Conservation (phyloP, 2,888 invertebrate genomes). For the Eueremaeus valkanovi region DNA sequence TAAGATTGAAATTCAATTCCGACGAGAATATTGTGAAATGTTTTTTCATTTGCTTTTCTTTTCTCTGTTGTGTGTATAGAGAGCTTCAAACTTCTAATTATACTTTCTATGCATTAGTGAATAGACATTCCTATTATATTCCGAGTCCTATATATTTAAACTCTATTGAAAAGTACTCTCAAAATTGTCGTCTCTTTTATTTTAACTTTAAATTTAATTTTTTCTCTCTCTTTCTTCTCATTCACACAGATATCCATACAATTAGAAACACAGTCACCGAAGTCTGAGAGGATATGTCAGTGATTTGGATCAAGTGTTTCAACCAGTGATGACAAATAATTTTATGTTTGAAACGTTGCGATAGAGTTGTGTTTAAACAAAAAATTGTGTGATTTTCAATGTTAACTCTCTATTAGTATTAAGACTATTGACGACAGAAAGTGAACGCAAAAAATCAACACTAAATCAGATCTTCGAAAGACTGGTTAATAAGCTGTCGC, state of each 20-base stretch:
- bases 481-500: slow-evolving; percentile 31
- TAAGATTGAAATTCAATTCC: not conserved
- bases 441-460: not conserved
- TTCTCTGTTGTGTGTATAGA: not conserved
- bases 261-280: not conserved
- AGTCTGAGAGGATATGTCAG: not conserved
- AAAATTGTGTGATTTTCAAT: not conserved
- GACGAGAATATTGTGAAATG: no score
- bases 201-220: not conserved
- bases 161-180: not conserved
- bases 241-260: slow-evolving; percentile 9
- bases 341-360: not conserved
- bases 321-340: not conserved
- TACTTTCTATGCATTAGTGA: slow-evolving; percentile 2
- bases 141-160: not conserved
- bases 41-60: no score
- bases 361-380: not conserved
- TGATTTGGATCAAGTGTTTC: not conserved
- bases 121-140: not conserved
- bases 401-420: no score
- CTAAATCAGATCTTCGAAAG: not conserved
- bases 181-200: not conserved
- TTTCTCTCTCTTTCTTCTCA: not conserved
- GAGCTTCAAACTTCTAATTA: not conserved
- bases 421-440: no score